Conservation (phyloP, 2,888 invertebrate genomes). For the Acleris sparsana region DNA sequence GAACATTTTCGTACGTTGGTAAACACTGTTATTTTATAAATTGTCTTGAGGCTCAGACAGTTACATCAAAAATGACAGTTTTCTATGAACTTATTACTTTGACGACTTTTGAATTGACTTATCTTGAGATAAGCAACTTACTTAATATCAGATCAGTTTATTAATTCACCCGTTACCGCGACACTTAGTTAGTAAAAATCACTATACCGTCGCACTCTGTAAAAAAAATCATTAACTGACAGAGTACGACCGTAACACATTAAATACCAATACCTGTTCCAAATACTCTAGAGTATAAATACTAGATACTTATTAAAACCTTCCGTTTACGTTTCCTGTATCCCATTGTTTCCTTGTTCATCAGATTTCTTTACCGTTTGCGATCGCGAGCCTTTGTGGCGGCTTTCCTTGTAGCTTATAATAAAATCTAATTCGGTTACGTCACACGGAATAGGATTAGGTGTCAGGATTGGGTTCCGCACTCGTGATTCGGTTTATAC, state of each 20-base stretch:
- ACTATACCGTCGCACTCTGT: too few species aligned
- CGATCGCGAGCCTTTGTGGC: constrained; percentile 45
- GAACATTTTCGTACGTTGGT: not conserved
- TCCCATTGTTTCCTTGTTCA: constrained; percentile 41
- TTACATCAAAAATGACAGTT: too few species aligned
- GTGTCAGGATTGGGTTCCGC: constrained; percentile 4
- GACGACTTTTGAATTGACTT: too few species aligned
- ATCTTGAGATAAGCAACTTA: too few species aligned
- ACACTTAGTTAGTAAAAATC: too few species aligned
- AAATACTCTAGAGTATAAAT: constrained; percentile 13
- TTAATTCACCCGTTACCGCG: too few species aligned
- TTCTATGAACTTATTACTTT: too few species aligned
- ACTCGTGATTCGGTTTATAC: not conserved
- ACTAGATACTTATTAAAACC: constrained; percentile 4
- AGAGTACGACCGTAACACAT: not conserved
- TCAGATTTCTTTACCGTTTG: constrained; percentile 48
- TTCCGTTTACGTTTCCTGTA: not conserved
- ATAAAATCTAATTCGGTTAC: constrained; percentile 44
- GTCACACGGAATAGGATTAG: constrained; percentile 12
- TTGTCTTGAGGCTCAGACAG: too few species aligned
- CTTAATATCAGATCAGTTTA: too few species aligned
- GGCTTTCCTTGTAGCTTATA: constrained; percentile 45
- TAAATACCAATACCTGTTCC: not conserved
- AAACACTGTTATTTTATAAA: too few species aligned
- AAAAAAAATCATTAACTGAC: too few species aligned